Evolutionary conservation across 1,140 invertebrate genomes (phyloP).

Genomic region (Euura saliciscinereae): DNA sequence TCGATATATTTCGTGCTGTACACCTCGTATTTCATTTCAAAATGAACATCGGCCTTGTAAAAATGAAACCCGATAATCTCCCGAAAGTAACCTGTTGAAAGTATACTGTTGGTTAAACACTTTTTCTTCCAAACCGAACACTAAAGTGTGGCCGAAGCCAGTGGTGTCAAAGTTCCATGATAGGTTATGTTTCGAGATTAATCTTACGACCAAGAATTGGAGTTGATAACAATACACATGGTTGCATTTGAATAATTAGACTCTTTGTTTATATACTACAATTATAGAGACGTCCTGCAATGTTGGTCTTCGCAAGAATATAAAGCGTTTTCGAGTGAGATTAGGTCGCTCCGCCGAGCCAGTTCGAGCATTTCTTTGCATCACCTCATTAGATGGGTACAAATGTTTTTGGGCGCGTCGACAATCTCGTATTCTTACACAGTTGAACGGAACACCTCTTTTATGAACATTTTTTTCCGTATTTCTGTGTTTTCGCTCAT

Average conservation of each 20-base stretch:
- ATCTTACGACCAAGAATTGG: not conserved
- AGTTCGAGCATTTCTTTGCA: too few species aligned
- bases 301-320: too few species aligned
- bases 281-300: not conserved
- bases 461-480: too few species aligned
- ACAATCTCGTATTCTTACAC: too few species aligned
- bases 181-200: not conserved
- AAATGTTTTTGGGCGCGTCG: too few species aligned
- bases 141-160: not conserved
- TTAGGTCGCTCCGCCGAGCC: too few species aligned
- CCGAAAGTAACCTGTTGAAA: not conserved
- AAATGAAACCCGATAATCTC: not conserved
- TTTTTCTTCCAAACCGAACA: not conserved
- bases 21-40: not conserved
- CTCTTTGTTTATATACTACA: not conserved
- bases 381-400: too few species aligned
- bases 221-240: not conserved
- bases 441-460: too few species aligned
- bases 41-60: not conserved
- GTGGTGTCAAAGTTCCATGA: not conserved
- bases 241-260: not conserved
- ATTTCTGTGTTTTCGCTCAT: too few species aligned
- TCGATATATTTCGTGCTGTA: not conserved
- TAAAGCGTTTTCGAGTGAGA: too few species aligned
- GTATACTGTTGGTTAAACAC: not conserved